Conservation (phyloP, 2,888 invertebrate genomes). For the Dasypogon diadema region DNA sequence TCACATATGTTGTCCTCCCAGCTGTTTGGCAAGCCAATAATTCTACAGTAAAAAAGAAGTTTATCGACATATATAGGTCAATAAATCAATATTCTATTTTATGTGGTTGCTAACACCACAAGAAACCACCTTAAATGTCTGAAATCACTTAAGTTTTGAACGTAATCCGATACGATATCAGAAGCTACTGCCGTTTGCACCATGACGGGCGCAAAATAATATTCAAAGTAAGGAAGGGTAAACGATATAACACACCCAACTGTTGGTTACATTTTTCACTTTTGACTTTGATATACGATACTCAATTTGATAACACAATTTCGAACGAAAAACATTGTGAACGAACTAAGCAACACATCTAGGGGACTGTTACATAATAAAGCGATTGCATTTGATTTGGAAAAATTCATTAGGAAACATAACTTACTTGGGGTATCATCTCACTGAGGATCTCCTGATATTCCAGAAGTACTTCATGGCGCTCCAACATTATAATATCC, state of each 20-base stretch:
- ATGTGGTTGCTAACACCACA: slow-evolving; percentile 18
- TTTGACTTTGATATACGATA: background rate
- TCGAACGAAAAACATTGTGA: background rate
- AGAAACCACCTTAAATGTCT: slow-evolving; percentile 24
- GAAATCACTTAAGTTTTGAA: slow-evolving; percentile 3
- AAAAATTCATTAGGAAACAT: background rate
- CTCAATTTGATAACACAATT: background rate
- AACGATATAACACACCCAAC: background rate
- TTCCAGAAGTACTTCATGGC: slow-evolving; percentile 63
- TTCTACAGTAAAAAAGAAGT: background rate
- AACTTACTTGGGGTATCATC: slow-evolving; percentile 64
- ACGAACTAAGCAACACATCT: background rate
- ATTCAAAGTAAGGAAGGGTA: too few relatives aligned
- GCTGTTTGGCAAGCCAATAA: background rate
- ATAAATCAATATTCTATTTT: slow-evolving; percentile 21
- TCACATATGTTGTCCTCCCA: background rate
- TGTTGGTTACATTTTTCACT: background rate
- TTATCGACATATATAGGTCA: slow-evolving; percentile 22
- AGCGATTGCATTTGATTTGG: background rate
- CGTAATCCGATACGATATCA: slow-evolving; percentile 17
- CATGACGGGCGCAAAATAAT: background rate
- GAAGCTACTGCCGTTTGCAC: slow-evolving; percentile 4
- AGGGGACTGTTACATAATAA: slow-evolving; percentile 24
- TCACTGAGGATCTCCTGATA: slow-evolving; percentile 64
- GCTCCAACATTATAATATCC: slow-evolving; percentile 64